Evolutionary conservation across 2,888 invertebrate species (phyloP), one percentile per base, ranked within the genome.

Genomic region (Anthophora plumipes): DNA sequence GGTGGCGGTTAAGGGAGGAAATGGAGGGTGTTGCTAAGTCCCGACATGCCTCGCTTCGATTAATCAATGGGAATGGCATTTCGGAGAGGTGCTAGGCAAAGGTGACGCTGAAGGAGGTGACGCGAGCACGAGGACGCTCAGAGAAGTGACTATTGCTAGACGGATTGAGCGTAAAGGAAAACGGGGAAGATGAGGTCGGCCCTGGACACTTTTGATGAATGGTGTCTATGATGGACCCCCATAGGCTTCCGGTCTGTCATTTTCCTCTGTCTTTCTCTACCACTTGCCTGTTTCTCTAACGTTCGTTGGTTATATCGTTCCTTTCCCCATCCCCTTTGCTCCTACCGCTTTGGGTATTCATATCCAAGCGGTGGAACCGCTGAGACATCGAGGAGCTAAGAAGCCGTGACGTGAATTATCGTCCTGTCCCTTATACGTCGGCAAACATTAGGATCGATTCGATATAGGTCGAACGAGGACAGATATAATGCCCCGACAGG

Each of bases 1-100:
- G 79, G 70, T 68, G 83, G 80, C 70, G 87, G 89, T 88, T 88
- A 89, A 88, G 86, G 87, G 89, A 90, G 91, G 90, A 92, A 91
- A 90, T 91, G 85, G 91, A 91, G 92, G 91, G 90, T 91, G 90
- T 91, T 91, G 90, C 90, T 89, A 87, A 92, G 91, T 92, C 90
- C 82, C 90, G 90, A 92, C 92, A 91, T 92, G 92, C 90, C 88
- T 89, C 85, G 89, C 88, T 88, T 91, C 92, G 91, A 92, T 92
- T 92, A 92, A 92, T 92, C 92, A 92, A 92, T 92, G 91, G 89
- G 87, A 88, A 90, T 90, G 90, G 89, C 89, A 89, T 89, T 89
- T 89, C 83, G 84, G 88, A 89, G 89, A 87, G 88, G 88, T 80
- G 87, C 75, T 85, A 86, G 86, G 84, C 85, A 82, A 85, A 85